Conservation (phyloP, 2,113 vertebrate genomes). For the Semnopithecus entellus region DNA sequence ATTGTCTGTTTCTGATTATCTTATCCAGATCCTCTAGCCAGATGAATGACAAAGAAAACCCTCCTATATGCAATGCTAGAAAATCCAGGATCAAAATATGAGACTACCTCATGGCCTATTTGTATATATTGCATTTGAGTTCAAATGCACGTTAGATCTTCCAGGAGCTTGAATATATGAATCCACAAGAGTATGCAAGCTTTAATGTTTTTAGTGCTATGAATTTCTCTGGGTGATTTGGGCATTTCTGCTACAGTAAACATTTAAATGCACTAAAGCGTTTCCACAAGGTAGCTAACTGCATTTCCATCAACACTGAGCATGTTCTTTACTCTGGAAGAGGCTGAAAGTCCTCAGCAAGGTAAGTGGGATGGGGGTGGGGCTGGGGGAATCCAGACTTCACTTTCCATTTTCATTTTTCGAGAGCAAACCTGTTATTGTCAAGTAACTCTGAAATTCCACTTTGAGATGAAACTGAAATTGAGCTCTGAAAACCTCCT, state of each 20-base stretch:
- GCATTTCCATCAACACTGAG: background rate
- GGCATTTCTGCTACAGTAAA: background rate
- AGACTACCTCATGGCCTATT: background rate
- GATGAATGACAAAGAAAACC: background rate
- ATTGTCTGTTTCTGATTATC: background rate
- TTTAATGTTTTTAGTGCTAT: background rate
- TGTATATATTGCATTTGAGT: background rate
- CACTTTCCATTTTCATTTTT: constrained; percentile 57
- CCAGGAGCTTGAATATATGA: background rate
- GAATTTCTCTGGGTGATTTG: background rate
- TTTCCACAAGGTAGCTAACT: background rate
- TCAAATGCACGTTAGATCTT: background rate
- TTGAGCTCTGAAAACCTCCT: constrained; percentile 67
- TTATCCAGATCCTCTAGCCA: background rate
- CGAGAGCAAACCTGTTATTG: constrained; percentile 68
- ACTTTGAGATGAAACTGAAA: constrained; percentile 74
- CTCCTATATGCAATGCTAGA: background rate
- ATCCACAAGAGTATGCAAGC: background rate
- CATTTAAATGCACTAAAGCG: background rate
- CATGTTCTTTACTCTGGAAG: background rate
- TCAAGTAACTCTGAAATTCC: constrained; percentile 75
- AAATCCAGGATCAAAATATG: background rate
- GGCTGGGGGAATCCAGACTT: background rate
- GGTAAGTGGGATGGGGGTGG: background rate
- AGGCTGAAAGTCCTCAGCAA: background rate